phyloP scores from a whole-genome alignment of 2,888 invertebrate genomes.

The Morpho achilles region DNA sequence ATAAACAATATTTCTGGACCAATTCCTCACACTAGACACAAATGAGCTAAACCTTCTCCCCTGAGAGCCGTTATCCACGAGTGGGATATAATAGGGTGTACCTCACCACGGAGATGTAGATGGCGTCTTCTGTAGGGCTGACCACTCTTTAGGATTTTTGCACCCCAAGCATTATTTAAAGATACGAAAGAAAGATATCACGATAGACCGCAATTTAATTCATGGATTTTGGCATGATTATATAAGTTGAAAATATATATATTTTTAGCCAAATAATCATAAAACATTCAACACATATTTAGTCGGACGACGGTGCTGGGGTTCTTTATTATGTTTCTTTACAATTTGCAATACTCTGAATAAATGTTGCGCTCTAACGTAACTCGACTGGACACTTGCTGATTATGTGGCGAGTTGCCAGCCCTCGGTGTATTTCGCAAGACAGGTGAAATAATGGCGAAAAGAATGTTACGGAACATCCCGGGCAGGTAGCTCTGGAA shows the following conservation, averaged over 20 bases:
- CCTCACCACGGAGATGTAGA: conserved; percentile 11
- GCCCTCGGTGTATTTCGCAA: conserved; percentile 1
- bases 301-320: too few species aligned
- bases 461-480: conserved; percentile 3
- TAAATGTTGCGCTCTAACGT: too few species aligned
- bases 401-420: neutral
- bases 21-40: conserved; percentile 20
- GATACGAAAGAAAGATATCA: too few species aligned
- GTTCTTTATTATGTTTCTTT: too few species aligned
- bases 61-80: conserved; percentile 21
- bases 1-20: conserved; percentile 17
- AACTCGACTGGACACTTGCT: too few species aligned
- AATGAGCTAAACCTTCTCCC: conserved; percentile 23
- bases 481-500: conserved; percentile 3
- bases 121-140: conserved; percentile 1
- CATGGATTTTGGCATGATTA: too few species aligned
- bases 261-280: too few species aligned
- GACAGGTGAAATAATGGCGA: conserved; percentile 13
- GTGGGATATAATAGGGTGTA: conserved; percentile 22
- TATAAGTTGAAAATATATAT: too few species aligned
- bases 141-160: neutral
- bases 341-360: too few species aligned
- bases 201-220: too few species aligned
- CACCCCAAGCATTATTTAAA: too few species aligned
- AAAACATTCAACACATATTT: too few species aligned